Base-by-base conservation (phyloP, 1,140 invertebrate genomes). In the Zaprionus lachaisei region DNA sequence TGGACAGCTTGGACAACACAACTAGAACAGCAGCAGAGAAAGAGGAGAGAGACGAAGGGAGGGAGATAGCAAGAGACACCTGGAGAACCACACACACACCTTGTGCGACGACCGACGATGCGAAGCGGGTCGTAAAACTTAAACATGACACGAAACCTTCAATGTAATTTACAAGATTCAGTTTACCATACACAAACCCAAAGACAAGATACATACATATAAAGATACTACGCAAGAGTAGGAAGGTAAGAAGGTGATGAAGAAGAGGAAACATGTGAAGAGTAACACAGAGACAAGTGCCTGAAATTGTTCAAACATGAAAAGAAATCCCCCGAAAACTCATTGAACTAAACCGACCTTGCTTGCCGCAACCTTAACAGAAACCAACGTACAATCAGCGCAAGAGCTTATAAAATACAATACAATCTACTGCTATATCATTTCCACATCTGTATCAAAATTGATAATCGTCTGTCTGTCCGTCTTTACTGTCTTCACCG, bases 151-250 rank as follows among this genome's bases (percentile, higher is more conserved):
- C 51, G 67, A 34, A 67, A 74, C 73, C 82, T 58, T 79, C 70
- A 79, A 69, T 76, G 75, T 81, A 79, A 72, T 85, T 85, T 85
- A 81, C 75, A 76, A 80, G 68, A 74, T 55, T 72, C 71, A 69
- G 65, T 22, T 69, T 66, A n/a, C n/a, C n/a, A n/a, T n/a, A 72
- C 76, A 65, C 63, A 58, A 49, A 47, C 20, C 38, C 44, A 47
- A 20, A 38, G 51, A 37, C 62, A n/a, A 64, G 20, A 41, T 58
- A 57, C 55, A 65, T 55, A 71, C 68, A 24, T 38, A 38, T 38
- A 54, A 28, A 56, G 54, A 47, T 47, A 47, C n/a, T n/a, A n/a
- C 31, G 24, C 62, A 55, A 72, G 37, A 57, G 5, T 26, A 58
- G 20, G 1, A 31, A 38, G 47, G 37, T 22, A 58, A 15, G 1